phyloP scores from a whole-genome alignment of 2,797 vertebrate genomes.

The Selene dorsalis region DNA sequence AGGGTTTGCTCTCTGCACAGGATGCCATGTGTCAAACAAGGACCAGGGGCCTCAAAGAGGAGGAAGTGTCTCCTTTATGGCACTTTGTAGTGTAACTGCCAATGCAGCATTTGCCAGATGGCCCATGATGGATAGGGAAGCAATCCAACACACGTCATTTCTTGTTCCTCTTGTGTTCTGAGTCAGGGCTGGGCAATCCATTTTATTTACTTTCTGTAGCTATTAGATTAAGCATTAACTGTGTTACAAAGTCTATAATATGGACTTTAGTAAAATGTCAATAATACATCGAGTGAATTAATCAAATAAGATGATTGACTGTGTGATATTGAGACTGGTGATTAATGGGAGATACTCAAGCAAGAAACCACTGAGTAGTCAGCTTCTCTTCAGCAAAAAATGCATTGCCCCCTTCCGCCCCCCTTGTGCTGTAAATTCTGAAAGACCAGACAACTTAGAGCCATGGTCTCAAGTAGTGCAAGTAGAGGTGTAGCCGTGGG shows the following conservation, averaged over 20 bases:
- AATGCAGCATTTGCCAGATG: slow-evolving; percentile 60
- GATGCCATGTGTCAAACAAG: slow-evolving; percentile 69
- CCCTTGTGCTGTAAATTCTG: neutral
- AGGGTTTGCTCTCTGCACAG: slow-evolving; percentile 56
- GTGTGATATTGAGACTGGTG: neutral
- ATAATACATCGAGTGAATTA: neutral
- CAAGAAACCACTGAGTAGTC: neutral
- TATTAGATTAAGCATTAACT: slow-evolving; percentile 15
- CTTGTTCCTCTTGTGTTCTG: slow-evolving; percentile 43
- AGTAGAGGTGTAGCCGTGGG: neutral
- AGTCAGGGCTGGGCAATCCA: slow-evolving; percentile 2
- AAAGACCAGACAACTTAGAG: neutral
- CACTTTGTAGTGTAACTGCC: slow-evolving; percentile 62
- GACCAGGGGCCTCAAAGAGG: slow-evolving; percentile 57
- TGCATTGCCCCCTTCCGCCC: no score
- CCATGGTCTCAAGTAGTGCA: neutral
- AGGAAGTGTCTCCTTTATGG: slow-evolving; percentile 73
- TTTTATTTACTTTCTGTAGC: slow-evolving; percentile 28
- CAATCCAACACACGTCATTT: slow-evolving; percentile 36
- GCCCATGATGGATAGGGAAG: slow-evolving; percentile 58
- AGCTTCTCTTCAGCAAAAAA: slow-evolving; percentile 6
- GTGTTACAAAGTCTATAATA: slow-evolving; percentile 8
- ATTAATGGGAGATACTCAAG: neutral
- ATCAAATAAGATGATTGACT: neutral
- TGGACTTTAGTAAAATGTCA: neutral